Evolutionary conservation across 2,888 invertebrate genomes (phyloP).

Genomic region (Caradrina kadenii): DNA sequence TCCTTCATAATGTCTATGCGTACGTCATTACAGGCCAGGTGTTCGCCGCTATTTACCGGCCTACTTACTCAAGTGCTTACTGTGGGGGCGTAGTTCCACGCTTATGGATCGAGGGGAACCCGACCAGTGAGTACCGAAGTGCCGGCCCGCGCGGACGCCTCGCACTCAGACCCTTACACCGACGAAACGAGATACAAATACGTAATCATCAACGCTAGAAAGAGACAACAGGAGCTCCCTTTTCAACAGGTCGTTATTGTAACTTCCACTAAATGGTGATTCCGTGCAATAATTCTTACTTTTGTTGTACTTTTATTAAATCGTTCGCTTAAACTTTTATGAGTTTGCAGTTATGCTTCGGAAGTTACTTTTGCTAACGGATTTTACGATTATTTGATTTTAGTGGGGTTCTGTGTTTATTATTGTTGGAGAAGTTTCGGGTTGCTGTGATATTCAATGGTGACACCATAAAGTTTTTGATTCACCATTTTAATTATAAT

Average conservation of each 20-base stretch:
- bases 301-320: constrained; percentile 78
- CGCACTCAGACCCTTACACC: constrained; percentile 66
- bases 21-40: constrained; percentile 81
- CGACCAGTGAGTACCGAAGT: constrained; percentile 84
- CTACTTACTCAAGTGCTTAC: constrained; percentile 82
- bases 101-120: constrained; percentile 85
- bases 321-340: constrained; percentile 77
- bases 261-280: constrained; percentile 87
- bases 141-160: constrained; percentile 85
- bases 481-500: neutral
- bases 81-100: constrained; percentile 79
- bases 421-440: constrained; percentile 50
- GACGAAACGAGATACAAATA: constrained; percentile 79
- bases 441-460: constrained; percentile 44
- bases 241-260: constrained; percentile 90
- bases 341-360: constrained; percentile 69
- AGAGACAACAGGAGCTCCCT: constrained; percentile 78
- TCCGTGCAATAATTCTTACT: constrained; percentile 84
- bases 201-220: constrained; percentile 73
- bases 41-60: constrained; percentile 86
- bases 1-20: constrained; percentile 71
- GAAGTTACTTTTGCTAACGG: constrained; percentile 63
- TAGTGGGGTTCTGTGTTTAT: constrained; percentile 53
- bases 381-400: constrained; percentile 65
- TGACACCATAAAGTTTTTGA: constrained; percentile 33